phyloP scores from a whole-genome alignment of 2,797 vertebrate genomes.

The Sebastes kiyomatsui region DNA sequence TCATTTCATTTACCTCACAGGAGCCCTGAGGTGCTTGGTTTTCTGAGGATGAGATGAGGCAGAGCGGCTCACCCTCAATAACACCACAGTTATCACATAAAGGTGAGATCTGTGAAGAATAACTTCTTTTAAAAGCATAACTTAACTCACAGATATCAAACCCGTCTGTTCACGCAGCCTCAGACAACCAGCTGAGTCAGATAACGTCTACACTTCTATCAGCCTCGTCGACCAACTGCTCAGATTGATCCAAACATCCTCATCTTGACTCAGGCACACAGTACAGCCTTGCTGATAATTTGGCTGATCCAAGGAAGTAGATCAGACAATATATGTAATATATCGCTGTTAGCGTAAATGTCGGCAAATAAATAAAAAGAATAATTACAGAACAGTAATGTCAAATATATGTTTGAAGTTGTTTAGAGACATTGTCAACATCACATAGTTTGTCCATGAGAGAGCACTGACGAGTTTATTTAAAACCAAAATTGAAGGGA shows the following conservation, averaged over 20 bases:
- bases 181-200: not conserved
- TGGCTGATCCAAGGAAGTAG: not conserved
- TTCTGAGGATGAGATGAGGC: not conserved
- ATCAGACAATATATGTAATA: not conserved
- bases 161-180: not conserved
- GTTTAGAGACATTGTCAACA: not conserved
- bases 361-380: not conserved
- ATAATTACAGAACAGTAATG: not conserved
- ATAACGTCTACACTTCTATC: not conserved
- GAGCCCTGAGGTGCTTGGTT: not conserved
- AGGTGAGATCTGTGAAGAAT: not conserved
- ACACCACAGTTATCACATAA: not conserved
- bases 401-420: not conserved
- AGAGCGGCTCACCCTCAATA: not conserved
- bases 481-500: not conserved
- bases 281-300: not conserved
- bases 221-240: not conserved
- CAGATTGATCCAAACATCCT: not conserved
- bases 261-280: not conserved
- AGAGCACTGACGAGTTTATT: not conserved
- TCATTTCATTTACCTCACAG: slow-evolving; percentile 14
- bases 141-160: not conserved
- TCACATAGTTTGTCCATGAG: not conserved
- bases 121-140: not conserved
- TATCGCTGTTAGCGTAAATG: not conserved